These are phyloP conservation scores for Trachymyrmex cornetzi DNA, from an alignment of 1,140 invertebrate species.

Conservation along the genomic window DNA sequence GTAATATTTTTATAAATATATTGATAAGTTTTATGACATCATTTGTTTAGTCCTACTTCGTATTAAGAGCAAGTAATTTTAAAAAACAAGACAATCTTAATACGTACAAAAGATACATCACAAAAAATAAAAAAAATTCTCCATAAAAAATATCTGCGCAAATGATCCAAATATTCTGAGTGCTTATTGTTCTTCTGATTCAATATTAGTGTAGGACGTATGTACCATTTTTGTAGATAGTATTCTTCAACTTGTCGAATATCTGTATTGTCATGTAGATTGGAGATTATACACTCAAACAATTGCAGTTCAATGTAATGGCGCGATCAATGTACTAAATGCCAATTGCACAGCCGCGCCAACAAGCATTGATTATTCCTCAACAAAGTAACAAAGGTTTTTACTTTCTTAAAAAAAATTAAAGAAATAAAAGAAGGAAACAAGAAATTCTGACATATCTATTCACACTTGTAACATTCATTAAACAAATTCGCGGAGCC, in stretches of 20 bases:
- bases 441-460: background rate
- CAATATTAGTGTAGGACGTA: background rate
- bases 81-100: background rate
- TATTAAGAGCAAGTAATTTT: conserved; percentile 20
- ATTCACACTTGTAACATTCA: background rate
- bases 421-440: background rate
- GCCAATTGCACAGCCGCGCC: background rate
- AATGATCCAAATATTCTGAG: conserved; percentile 10
- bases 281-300: conserved; percentile 13
- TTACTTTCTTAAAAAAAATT: background rate
- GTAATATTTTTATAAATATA: conserved; percentile 31
- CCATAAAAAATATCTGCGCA: background rate
- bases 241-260: conserved; percentile 8
- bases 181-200: background rate
- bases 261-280: conserved; percentile 19
- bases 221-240: background rate
- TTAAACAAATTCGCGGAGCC: background rate
- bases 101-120: background rate
- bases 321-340: conserved; percentile 30
- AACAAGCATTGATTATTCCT: background rate
- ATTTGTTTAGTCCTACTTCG: background rate
- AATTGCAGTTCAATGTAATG: conserved; percentile 35
- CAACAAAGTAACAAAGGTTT: background rate
- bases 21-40: background rate
- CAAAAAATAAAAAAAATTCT: background rate